Conservation (phyloP, 2,888 invertebrate genomes). For the Zaprionus bogoriensis region DNA sequence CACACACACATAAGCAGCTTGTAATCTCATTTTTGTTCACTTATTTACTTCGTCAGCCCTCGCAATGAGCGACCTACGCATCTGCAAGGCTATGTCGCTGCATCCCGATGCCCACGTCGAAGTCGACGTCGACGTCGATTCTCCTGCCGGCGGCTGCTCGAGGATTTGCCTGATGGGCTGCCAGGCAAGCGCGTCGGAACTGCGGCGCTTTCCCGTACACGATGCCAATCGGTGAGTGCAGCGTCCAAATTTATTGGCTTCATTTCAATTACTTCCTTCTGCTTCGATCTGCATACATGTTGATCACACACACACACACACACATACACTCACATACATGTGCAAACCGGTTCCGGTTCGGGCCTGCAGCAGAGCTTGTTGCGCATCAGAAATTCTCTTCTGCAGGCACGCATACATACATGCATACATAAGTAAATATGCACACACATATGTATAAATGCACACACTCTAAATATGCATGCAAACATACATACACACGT, state of each 20-base stretch:
- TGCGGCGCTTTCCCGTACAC: slow-evolving; percentile 77
- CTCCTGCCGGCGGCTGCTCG: neutral
- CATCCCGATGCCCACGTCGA: slow-evolving; percentile 40
- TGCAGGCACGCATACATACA: slow-evolving; percentile 4
- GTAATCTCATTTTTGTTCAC: slow-evolving; percentile 2
- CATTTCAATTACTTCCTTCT: slow-evolving; percentile 4
- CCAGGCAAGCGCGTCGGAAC: slow-evolving; percentile 53
- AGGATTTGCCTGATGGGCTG: slow-evolving; percentile 75
- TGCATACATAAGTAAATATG: slow-evolving; percentile 2
- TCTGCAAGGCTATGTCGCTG: slow-evolving; percentile 58
- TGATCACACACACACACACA: neutral
- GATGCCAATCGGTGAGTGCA: slow-evolving; percentile 69
- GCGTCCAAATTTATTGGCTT: slow-evolving; percentile 12
- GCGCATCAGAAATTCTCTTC: slow-evolving; percentile 49
- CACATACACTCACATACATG: too few relatives aligned
- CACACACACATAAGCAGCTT: neutral
- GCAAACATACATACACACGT: neutral
- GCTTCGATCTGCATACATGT: slow-evolving; percentile 23
- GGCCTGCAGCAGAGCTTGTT: slow-evolving; percentile 45
- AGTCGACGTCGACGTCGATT: too few relatives aligned
- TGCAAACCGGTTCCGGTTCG: slow-evolving; percentile 44
- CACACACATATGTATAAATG: neutral
- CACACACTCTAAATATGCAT: neutral
- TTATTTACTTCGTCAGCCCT: neutral
- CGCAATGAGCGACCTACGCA: slow-evolving; percentile 54